Evolutionary conservation across 1,140 invertebrate species (phyloP), one percentile per base, ranked within the genome.

Genomic region (Onthophagus taurus): DNA sequence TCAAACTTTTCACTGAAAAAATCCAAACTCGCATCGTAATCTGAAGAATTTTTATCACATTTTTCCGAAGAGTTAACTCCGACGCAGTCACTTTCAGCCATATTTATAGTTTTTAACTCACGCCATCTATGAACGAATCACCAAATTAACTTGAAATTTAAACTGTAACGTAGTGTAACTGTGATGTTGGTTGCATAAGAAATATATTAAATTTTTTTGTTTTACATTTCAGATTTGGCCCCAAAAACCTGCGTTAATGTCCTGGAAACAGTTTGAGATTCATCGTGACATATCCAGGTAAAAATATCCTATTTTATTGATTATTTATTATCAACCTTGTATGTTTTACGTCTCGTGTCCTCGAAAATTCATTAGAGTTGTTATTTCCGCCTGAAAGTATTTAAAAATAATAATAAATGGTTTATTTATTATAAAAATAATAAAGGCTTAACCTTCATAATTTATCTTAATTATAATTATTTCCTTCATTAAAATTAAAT

Each of bases 261-360:
- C 66, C 72, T 74, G 74, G 68, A 68, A 72, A 69, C 72, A 71
- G 68, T 76, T 76, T 60, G 67, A 76, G 59, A 76, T 75, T 62
- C 70, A 76, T 63, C 70, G 75, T 65, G 73, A 77, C 69, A 75
- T 77, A 61, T 75, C 74, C 66, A 76, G 76, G 76, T 77, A 66
- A 48, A 18, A 16, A 26, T 26, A 7, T 7, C 24, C n/a, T n/a
- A n/a, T n/a, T n/a, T n/a, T n/a, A n/a, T n/a, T n/a, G n/a, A n/a
- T n/a, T n/a, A n/a, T n/a, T n/a, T n/a, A n/a, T n/a, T n/a, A n/a
- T n/a, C n/a, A n/a, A n/a, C n/a, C n/a, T n/a, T n/a, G n/a, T n/a
- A n/a, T n/a, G n/a, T n/a, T n/a, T n/a, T n/a, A n/a, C n/a, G n/a
- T n/a, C n/a, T n/a, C n/a, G n/a, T n/a, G n/a, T n/a, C n/a, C n/a